These are phyloP conservation scores for Hippocampus abdominalis DNA, from an alignment of 2,113 vertebrate genomes.

Conservation along the genomic window DNA sequence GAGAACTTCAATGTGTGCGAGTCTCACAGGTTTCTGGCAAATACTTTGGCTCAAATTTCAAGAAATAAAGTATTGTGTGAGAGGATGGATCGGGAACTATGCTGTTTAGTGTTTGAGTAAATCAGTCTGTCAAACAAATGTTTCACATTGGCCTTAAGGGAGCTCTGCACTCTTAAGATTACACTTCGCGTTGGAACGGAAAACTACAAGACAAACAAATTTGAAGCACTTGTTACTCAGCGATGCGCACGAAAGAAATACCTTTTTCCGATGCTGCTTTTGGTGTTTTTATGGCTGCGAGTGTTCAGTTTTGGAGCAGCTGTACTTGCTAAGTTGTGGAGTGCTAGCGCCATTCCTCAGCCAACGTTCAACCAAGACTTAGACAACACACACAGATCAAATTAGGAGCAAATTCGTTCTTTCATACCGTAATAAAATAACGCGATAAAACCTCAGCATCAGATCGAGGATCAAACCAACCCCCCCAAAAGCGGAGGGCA, in stretches of 20 bases:
- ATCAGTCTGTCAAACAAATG: neutral
- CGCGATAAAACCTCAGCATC: neutral
- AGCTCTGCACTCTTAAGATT: neutral
- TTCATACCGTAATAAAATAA: neutral
- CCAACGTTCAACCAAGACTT: constrained; percentile 15
- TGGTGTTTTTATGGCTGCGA: constrained; percentile 20
- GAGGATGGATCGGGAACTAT: neutral
- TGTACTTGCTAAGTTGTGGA: constrained; percentile 32
- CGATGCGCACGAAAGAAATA: neutral
- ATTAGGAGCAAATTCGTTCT: neutral
- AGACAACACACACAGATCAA: constrained; percentile 7
- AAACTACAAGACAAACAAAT: neutral
- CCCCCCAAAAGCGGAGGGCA: neutral
- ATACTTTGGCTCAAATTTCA: neutral
- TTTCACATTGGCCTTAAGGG: neutral
- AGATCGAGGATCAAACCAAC: neutral
- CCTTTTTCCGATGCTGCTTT: neutral
- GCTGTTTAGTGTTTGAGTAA: neutral
- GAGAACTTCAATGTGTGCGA: neutral
- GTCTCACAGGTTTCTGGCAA: neutral
- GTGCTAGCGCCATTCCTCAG: constrained; percentile 39
- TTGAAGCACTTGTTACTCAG: neutral
- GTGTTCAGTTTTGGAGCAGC: constrained; percentile 16
- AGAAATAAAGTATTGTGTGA: neutral
- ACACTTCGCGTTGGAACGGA: neutral